Evolutionary conservation across 2,797 vertebrate species (phyloP).

Genomic region (Pseudomugil gertrudae): DNA sequence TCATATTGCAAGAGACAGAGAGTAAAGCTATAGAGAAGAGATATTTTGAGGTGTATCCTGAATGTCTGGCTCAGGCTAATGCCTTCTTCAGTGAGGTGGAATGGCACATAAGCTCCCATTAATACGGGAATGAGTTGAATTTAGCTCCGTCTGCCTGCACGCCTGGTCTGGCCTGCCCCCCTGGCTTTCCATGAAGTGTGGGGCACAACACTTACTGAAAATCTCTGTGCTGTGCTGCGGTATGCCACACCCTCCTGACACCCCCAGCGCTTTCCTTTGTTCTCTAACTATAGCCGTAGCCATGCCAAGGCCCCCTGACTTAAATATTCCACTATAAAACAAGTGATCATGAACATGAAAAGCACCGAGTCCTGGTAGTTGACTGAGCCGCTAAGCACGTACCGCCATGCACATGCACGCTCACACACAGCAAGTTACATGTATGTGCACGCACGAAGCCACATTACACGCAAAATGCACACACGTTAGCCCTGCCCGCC

Average conservation of each 20-base stretch:
- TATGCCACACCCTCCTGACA: slow-evolving; percentile 76
- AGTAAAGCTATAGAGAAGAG: slow-evolving; percentile 53
- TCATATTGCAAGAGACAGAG: slow-evolving; percentile 51
- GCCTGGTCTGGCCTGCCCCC: slow-evolving; percentile 63
- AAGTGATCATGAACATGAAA: slow-evolving; percentile 83
- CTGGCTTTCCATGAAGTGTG: slow-evolving; percentile 82
- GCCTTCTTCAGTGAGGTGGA: slow-evolving; percentile 79
- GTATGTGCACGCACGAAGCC: slow-evolving; percentile 33
- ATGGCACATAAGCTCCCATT: slow-evolving; percentile 84
- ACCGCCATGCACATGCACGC: slow-evolving; percentile 44
- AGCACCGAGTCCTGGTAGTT: slow-evolving; percentile 70
- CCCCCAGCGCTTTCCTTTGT: slow-evolving; percentile 77
- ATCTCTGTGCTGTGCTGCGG: slow-evolving; percentile 67
- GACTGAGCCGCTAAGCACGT: slow-evolving; percentile 69
- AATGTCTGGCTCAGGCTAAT: slow-evolving; percentile 78
- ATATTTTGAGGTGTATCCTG: slow-evolving; percentile 82
- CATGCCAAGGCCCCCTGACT: slow-evolving; percentile 78
- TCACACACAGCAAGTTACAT: slow-evolving; percentile 34
- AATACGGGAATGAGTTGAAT: slow-evolving; percentile 87
- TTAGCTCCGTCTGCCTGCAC: slow-evolving; percentile 80
- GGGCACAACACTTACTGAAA: slow-evolving; percentile 81
- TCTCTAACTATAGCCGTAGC: slow-evolving; percentile 83
- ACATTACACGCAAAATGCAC: slow-evolving; percentile 41
- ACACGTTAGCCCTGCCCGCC: slow-evolving; percentile 18
- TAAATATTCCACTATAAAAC: slow-evolving; percentile 84